Evolutionary conservation across 2,113 vertebrate species (phyloP).

Genomic region (Chloroceryle aenea): DNA sequence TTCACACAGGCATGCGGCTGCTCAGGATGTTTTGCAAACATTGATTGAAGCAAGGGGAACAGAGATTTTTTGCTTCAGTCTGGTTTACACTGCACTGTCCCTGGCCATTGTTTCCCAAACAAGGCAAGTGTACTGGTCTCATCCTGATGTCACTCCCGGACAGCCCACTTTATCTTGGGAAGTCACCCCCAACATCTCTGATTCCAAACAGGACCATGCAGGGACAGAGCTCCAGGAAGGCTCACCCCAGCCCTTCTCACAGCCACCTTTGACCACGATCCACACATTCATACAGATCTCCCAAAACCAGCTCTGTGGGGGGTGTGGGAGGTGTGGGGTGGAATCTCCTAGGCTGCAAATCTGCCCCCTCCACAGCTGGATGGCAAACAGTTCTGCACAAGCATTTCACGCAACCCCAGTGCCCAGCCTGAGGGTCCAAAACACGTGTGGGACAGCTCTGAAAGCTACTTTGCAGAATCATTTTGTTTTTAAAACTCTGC

Average conservation of each 20-base stretch:
- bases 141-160: background rate
- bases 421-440: background rate
- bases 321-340: background rate
- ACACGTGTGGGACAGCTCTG: background rate
- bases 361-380: background rate
- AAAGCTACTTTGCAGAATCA: background rate
- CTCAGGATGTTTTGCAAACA: conserved; percentile 45
- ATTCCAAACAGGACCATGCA: background rate
- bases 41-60: background rate
- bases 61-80: background rate
- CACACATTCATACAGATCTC: background rate
- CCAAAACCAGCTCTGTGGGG: background rate
- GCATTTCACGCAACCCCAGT: background rate
- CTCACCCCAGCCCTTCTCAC: background rate
- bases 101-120: background rate
- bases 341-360: background rate
- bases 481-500: background rate
- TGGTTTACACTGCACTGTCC: conserved; percentile 34
- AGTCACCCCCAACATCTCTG: background rate
- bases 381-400: background rate
- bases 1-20: background rate
- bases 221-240: background rate
- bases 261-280: background rate
- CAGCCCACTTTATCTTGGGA: background rate
- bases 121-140: background rate